These are phyloP conservation scores for Nycticryphes semicollaris DNA, from an alignment of 2,113 vertebrate species.

Conservation along the genomic window DNA sequence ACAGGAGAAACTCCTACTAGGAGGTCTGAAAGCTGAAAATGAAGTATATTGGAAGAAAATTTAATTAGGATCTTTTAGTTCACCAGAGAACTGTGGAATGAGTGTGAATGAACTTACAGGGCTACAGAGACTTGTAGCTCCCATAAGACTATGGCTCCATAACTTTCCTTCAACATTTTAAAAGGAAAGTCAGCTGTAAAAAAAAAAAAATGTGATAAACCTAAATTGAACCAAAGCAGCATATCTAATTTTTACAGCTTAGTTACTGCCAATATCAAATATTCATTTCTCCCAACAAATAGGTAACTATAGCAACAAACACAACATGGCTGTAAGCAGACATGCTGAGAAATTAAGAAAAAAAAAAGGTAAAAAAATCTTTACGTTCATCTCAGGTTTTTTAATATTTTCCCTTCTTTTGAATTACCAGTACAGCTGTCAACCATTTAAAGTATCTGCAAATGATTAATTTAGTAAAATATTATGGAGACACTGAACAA, in stretches of 20 bases:
- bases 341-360: neutral
- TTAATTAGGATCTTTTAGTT: neutral
- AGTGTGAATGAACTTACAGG: neutral
- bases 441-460: neutral
- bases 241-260: constrained; percentile 43
- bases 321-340: neutral
- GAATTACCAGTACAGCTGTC: neutral
- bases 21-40: neutral
- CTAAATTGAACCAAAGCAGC: constrained; percentile 12
- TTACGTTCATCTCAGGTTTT: neutral
- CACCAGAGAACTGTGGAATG: neutral
- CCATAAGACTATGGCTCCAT: neutral
- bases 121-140: neutral
- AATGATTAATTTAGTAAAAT: constrained; percentile 29
- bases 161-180: neutral
- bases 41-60: neutral
- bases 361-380: neutral
- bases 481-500: constrained; percentile 4
- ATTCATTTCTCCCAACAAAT: constrained; percentile 36
- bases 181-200: neutral
- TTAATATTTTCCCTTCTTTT: neutral
- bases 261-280: constrained; percentile 36
- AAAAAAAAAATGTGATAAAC: neutral
- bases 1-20: neutral
- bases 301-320: constrained; percentile 58